A percentile compares a stretch with the other conserved stretches of the same genome.
phyloP scores from a whole-genome alignment of 2,888 invertebrate genomes.

The Ochlodes sylvanus region DNA sequence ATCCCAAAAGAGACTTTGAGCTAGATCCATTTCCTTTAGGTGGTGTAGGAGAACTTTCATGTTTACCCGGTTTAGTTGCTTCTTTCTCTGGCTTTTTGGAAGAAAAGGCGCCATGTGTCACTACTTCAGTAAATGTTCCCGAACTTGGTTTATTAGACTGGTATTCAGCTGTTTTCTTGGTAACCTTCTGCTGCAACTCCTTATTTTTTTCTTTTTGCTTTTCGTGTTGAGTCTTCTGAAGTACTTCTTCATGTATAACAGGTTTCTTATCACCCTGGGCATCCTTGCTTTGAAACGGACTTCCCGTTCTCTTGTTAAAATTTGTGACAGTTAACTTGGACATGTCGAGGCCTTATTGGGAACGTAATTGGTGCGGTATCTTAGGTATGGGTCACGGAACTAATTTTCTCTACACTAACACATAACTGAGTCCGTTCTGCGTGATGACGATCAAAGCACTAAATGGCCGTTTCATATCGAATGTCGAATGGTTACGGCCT shows the following conservation, averaged over 20 bases:
- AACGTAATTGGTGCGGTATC: constrained; percentile 52
- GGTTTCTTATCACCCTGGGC: constrained; percentile 48
- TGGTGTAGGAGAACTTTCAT: constrained; percentile 51
- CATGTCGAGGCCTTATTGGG: constrained; percentile 56
- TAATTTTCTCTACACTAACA: constrained; percentile 55
- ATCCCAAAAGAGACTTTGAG: constrained; percentile 70
- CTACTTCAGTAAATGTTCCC: constrained; percentile 78
- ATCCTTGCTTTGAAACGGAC: constrained; percentile 58
- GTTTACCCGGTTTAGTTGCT: constrained; percentile 51
- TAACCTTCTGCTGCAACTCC: constrained; percentile 71
- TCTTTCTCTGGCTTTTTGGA: constrained; percentile 62
- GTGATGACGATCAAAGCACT: constrained; percentile 69
- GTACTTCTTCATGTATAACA: constrained; percentile 64
- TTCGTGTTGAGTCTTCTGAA: constrained; percentile 67
- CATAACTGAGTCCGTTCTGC: constrained; percentile 59
- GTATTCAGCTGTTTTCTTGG: constrained; percentile 74
- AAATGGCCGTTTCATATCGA: constrained; percentile 64
- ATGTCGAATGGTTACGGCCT: constrained; percentile 56
- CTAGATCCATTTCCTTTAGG: constrained; percentile 56
- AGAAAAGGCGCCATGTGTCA: constrained; percentile 76
- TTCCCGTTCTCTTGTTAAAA: constrained; percentile 64
- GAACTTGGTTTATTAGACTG: constrained; percentile 72
- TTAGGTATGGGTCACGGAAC: constrained; percentile 61
- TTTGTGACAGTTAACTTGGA: constrained; percentile 72
- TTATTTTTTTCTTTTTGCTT: constrained; percentile 73